phyloP scores from a whole-genome alignment of 2,888 invertebrate species.

The Phalangium opilio region DNA sequence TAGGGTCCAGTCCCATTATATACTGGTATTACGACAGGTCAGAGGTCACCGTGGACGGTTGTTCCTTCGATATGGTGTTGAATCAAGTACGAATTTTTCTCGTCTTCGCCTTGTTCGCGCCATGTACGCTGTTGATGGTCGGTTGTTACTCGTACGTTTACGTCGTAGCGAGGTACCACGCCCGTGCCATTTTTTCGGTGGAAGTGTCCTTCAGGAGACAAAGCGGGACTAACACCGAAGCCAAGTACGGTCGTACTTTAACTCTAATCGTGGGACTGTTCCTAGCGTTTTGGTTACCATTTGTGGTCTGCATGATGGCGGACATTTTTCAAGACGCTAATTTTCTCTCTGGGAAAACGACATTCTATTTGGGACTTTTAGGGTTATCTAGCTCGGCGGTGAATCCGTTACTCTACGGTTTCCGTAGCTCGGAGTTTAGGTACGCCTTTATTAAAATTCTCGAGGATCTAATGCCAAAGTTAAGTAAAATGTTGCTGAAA shows the following conservation, averaged over 20 bases:
- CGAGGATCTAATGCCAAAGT: conserved; percentile 32
- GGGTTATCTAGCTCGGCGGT: conserved; percentile 42
- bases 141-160: conserved; percentile 48
- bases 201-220: conserved; percentile 38
- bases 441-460: conserved; percentile 41
- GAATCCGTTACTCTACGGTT: conserved; percentile 50
- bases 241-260: conserved; percentile 45
- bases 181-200: conserved; percentile 44
- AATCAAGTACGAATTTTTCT: conserved; percentile 39
- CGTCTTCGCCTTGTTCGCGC: conserved; percentile 44
- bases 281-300: conserved; percentile 44
- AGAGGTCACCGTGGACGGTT: conserved; percentile 8
- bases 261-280: conserved; percentile 47
- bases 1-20: conserved; percentile 41
- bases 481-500: conserved; percentile 11
- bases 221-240: conserved; percentile 24
- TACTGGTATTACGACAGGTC: conserved; percentile 30
- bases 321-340: conserved; percentile 28
- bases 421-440: conserved; percentile 44
- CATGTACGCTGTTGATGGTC: conserved; percentile 41
- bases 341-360: conserved; percentile 33
- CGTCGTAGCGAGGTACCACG: conserved; percentile 45
- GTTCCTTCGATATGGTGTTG: conserved; percentile 32
- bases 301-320: conserved; percentile 36
- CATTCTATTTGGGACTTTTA: conserved; percentile 42